A percentile compares a stretch with the other conserved stretches of the same genome.
phyloP scores from a whole-genome alignment of 1,140 invertebrate genomes.

The Amyelois transitella region DNA sequence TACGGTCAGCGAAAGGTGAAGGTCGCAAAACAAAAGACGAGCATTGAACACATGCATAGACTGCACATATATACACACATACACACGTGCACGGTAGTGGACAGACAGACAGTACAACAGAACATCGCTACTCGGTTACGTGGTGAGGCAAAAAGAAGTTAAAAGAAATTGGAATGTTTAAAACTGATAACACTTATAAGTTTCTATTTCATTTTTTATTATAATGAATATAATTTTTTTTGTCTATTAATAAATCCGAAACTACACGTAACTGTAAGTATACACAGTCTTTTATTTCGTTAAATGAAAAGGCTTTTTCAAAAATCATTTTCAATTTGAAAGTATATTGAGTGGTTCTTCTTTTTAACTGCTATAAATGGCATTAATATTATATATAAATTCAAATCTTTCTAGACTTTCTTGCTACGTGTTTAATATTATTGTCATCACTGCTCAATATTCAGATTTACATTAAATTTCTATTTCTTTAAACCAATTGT shows the following conservation, averaged over 20 bases:
- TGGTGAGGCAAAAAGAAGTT: slow-evolving; percentile 35
- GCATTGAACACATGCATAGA: slow-evolving; percentile 4
- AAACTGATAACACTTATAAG: slow-evolving; percentile 26
- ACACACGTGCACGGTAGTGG: slow-evolving; percentile 16
- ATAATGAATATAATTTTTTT: background rate
- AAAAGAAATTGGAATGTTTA: slow-evolving; percentile 25
- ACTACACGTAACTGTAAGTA: background rate
- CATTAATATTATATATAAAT: no score
- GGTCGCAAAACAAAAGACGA: slow-evolving; percentile 14
- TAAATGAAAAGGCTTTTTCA: no score
- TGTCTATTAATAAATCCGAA: background rate
- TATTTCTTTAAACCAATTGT: no score
- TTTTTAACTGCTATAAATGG: no score
- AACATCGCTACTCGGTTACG: slow-evolving; percentile 50
- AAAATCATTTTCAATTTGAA: no score
- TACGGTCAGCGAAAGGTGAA: slow-evolving; percentile 7
- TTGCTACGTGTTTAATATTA: no score
- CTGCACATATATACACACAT: slow-evolving; percentile 1
- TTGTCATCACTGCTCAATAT: no score
- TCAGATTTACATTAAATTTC: no score
- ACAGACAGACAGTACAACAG: slow-evolving; percentile 17
- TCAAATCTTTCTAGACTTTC: no score
- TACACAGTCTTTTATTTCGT: no score
- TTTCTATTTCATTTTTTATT: slow-evolving; percentile 1
- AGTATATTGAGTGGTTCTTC: no score